Base-by-base conservation (phyloP, 2,113 vertebrate genomes). In the Ophiodon elongatus region DNA sequence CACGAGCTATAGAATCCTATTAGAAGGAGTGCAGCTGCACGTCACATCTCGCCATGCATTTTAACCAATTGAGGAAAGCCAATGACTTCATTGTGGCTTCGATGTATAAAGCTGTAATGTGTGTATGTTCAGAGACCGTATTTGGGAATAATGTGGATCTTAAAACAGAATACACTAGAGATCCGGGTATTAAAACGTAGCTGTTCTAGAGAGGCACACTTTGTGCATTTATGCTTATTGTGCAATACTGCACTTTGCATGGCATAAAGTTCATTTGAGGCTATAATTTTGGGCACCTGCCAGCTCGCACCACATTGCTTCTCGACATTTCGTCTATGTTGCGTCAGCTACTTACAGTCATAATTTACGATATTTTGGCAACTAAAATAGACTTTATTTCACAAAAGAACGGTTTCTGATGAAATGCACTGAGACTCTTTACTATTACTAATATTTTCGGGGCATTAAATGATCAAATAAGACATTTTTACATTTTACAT, bases 41-140 rank as follows among this genome's bases (percentile, higher is more conserved):
- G 97, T 98, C 97, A 99, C 96, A 97, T 98, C 98, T 97, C 96
- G 95, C 97, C 97, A 98, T 96, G 91, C 91, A 91, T 95, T 92
- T 95, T 92, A 93, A 95, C 97, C 97, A 98, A 98, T 96, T 95
- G 95, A 93, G 94, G 83, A 94, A 85, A 23, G 6, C 88, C 63
- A 71, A 65, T 80, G 82, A 85, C 86, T 92, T 88, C 82, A 90
- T 88, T 68, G 73, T 41, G 73, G 74, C 47, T 73, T 76, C 4
- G n/a, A 73, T 80, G 83, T 82, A 84, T 88, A 84, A 91, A 74
- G 73, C 73, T 71, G 77, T 64, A 64, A 84, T 59, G 69, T 50
- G 33, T 81, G 75, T 72, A 83, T 57, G 59, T 82, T 66, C 9
- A 25, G 45, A 23, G 68, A 39, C 47, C 54, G 35, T 76, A 60